These are phyloP conservation scores for Campoletis sonorensis DNA, from an alignment of 1,140 invertebrate genomes.

Conservation along the genomic window DNA sequence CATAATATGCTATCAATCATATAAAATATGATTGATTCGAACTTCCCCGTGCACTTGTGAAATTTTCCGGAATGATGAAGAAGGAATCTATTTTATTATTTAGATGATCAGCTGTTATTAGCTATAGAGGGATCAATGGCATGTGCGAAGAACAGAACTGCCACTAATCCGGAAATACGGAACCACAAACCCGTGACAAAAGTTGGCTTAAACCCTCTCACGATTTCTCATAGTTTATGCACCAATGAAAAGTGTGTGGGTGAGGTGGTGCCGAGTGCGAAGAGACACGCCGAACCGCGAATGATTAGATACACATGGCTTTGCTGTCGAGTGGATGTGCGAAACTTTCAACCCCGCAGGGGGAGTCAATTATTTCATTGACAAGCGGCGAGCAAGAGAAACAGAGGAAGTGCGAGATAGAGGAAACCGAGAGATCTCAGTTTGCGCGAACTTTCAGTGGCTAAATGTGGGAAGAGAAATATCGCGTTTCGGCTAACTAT, in stretches of 20 bases:
- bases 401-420: neutral
- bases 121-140: too few relatives aligned
- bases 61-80: too few relatives aligned
- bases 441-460: neutral
- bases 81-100: too few relatives aligned
- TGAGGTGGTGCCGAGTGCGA: neutral
- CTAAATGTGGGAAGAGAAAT: conserved; percentile 20
- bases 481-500: conserved; percentile 21
- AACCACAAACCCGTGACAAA: neutral
- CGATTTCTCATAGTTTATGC: neutral
- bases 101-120: too few relatives aligned
- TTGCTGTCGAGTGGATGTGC: neutral
- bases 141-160: neutral
- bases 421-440: conserved; percentile 1
- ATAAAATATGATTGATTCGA: too few relatives aligned
- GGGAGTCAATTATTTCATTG: conserved; percentile 31
- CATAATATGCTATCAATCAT: neutral
- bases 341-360: conserved; percentile 9
- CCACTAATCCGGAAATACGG: neutral
- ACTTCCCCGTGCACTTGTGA: too few relatives aligned
- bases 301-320: conserved; percentile 21
- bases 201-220: neutral
- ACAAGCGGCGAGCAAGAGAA: neutral
- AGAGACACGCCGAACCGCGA: conserved; percentile 2
- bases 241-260: neutral